Percentiles rank a stretch among this genome's conserved stretches.
Conservation (phyloP, 1,140 invertebrate genomes). For the Yoshiicerus persimilis region DNA sequence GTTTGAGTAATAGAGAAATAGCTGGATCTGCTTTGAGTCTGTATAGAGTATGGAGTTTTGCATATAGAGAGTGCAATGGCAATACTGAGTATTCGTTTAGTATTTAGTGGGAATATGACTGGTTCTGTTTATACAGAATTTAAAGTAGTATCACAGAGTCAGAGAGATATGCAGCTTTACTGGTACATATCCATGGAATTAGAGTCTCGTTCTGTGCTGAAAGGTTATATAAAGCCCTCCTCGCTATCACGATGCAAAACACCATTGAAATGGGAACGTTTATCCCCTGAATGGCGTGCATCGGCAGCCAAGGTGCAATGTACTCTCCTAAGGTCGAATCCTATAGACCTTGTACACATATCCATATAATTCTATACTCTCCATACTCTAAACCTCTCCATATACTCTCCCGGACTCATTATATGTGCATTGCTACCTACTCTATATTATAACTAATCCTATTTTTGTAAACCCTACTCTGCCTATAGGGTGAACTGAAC, state of each 20-base stretch:
- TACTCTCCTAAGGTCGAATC: conserved; percentile 10
- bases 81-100: not conserved
- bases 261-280: not conserved
- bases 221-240: not conserved
- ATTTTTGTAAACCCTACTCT: not conserved
- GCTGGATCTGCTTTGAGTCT: not conserved
- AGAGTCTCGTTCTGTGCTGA: too few relatives aligned
- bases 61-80: not conserved
- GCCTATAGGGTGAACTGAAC: too few relatives aligned
- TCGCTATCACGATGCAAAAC: not conserved
- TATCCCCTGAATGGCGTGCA: not conserved
- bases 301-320: not conserved
- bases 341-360: not conserved
- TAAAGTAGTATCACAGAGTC: too few relatives aligned
- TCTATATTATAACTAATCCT: not conserved
- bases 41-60: not conserved
- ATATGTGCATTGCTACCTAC: not conserved
- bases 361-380: not conserved
- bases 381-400: not conserved
- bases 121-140: not conserved
- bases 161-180: not conserved
- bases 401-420: not conserved
- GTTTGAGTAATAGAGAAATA: not conserved
- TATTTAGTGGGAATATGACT: not conserved
- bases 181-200: not conserved